Conservation (phyloP, 2,113 vertebrate genomes). For the Grammomys dolichurus region DNA sequence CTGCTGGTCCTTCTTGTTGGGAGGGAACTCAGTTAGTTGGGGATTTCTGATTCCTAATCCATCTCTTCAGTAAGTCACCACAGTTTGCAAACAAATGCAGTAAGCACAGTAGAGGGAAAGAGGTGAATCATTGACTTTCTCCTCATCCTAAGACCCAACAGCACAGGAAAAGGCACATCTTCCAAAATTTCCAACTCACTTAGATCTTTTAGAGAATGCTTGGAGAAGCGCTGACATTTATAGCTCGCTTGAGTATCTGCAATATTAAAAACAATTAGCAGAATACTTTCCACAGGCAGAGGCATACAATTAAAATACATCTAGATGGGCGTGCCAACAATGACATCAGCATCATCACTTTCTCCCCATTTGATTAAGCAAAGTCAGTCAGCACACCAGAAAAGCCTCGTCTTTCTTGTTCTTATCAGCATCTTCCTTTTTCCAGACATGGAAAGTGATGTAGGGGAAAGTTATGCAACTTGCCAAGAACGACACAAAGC, state of each 20-base stretch:
- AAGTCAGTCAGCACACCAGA: not conserved
- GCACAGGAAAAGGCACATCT: conserved; percentile 43
- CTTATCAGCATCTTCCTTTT: not conserved
- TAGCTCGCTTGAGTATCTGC: not conserved
- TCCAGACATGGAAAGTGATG: not conserved
- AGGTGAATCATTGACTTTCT: conserved; percentile 53
- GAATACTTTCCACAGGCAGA: not conserved
- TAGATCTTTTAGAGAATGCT: conserved; percentile 34
- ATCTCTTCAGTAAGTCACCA: not conserved
- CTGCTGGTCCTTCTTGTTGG: conserved; percentile 18
- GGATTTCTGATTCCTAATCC: conserved; percentile 24
- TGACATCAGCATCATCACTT: not conserved
- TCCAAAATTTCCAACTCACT: not conserved
- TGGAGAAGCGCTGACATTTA: conserved; percentile 32
- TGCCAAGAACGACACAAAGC: not conserved
- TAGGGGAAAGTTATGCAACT: not conserved
- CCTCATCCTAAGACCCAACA: conserved; percentile 30
- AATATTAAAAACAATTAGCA: conserved; percentile 15
- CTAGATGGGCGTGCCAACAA: not conserved
- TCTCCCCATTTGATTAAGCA: not conserved
- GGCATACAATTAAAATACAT: not conserved
- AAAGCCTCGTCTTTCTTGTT: not conserved
- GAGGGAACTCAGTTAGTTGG: conserved; percentile 41
- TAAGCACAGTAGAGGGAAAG: not conserved
- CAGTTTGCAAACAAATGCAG: conserved; percentile 46